phyloP scores from a whole-genome alignment of 1,140 invertebrate genomes.

The Drosophila burlai region DNA sequence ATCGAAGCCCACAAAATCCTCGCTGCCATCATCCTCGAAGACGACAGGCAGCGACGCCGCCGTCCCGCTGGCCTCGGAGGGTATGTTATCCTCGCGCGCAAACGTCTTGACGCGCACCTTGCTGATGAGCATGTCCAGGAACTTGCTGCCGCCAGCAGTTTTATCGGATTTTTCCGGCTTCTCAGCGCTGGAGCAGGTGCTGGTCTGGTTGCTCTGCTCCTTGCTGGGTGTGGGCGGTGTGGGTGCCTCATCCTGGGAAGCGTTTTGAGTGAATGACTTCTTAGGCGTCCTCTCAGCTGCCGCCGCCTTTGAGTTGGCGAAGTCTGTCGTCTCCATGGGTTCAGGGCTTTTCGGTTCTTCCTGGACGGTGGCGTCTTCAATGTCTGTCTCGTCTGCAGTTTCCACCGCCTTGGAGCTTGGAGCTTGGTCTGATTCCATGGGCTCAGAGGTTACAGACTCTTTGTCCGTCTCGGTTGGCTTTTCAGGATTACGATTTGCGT shows the following conservation, averaged over 20 bases:
- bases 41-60: background rate
- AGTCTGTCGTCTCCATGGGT: background rate
- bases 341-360: background rate
- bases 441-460: background rate
- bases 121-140: constrained; percentile 78
- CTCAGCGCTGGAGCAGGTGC: constrained; percentile 42
- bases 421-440: background rate
- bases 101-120: constrained; percentile 72
- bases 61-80: background rate
- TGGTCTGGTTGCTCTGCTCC: constrained; percentile 20
- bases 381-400: background rate
- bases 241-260: constrained; percentile 3
- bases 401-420: background rate
- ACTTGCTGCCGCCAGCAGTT: constrained; percentile 63
- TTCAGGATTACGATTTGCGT: constrained; percentile 39
- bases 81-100: constrained; percentile 57
- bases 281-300: constrained; percentile 28
- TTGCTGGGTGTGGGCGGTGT: constrained; percentile 51
- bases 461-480: background rate
- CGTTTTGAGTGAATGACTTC: constrained; percentile 7
- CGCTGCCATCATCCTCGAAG: constrained; percentile 48
- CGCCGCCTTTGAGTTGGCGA: constrained; percentile 3
- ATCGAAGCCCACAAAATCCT: constrained; percentile 80
- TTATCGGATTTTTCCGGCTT: constrained; percentile 49
- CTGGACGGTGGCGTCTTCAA: background rate